Conservation (phyloP, 2,113 vertebrate species). For the Percina caprodes region DNA sequence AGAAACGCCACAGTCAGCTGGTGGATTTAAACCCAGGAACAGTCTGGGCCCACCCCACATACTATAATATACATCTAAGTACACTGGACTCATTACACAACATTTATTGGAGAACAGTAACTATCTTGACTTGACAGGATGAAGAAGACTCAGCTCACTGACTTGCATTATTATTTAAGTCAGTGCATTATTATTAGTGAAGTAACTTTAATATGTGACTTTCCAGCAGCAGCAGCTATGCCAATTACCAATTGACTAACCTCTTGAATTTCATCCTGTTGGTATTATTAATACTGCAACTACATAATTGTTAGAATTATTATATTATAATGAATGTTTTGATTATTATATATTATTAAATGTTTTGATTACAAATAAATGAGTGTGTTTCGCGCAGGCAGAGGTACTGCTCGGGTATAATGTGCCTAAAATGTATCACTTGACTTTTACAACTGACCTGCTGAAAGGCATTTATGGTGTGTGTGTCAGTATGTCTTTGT, state of each 20-base stretch:
- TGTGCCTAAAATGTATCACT: constrained; percentile 29
- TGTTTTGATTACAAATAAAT: not conserved
- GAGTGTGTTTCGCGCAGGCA: no score
- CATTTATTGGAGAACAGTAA: no score
- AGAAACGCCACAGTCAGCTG: not conserved
- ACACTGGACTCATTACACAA: no score
- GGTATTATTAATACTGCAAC: not conserved
- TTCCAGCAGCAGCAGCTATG: not conserved
- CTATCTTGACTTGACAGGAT: not conserved
- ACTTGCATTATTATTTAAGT: not conserved
- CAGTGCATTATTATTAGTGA: not conserved
- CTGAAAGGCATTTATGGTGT: constrained; percentile 46
- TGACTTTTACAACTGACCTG: constrained; percentile 55
- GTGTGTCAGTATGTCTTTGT: not conserved
- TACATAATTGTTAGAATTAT: no score
- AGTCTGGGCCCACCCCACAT: not conserved
- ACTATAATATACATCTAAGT: not conserved
- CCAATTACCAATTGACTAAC: not conserved
- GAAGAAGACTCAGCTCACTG: not conserved
- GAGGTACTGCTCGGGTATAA: constrained; percentile 2
- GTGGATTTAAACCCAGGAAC: constrained; percentile 3
- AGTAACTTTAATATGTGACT: constrained; percentile 9
- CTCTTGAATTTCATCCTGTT: not conserved
- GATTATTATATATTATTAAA: not conserved
- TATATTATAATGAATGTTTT: no score